Conservation (phyloP, 2,113 vertebrate genomes). For the Melanotaenia duboulayi region DNA sequence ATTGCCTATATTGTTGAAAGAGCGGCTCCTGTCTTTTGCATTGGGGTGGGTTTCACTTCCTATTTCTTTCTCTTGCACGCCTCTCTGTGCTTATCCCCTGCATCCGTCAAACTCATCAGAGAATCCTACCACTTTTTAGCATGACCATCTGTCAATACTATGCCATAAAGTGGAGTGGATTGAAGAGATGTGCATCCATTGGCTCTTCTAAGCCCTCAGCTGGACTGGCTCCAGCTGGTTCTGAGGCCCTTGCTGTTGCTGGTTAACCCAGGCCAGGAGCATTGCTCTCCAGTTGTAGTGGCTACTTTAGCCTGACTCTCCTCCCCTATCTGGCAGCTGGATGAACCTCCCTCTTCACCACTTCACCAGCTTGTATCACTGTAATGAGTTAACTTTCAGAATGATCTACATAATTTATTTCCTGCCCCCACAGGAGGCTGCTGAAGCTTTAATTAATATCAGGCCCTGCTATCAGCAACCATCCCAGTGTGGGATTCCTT, state of each 20-base stretch:
- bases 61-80: constrained; percentile 8
- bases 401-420: constrained; percentile 82
- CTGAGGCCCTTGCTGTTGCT: constrained; percentile 51
- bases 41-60: constrained; percentile 31
- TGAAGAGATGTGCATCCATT: constrained; percentile 57
- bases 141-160: constrained; percentile 80
- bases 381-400: constrained; percentile 81
- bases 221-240: constrained; percentile 73
- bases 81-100: constrained; percentile 35
- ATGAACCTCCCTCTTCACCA: constrained; percentile 62
- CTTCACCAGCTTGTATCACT: constrained; percentile 73
- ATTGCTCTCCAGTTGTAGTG: constrained; percentile 57
- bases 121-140: constrained; percentile 71
- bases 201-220: constrained; percentile 53
- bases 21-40: constrained; percentile 53
- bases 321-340: constrained; percentile 65
- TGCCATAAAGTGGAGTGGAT: constrained; percentile 75
- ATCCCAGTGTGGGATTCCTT: constrained; percentile 78
- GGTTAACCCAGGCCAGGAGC: constrained; percentile 65
- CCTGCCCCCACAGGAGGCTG: constrained; percentile 66
- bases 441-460: constrained; percentile 82
- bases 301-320: constrained; percentile 60
- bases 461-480: constrained; percentile 68
- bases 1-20: constrained; percentile 70
- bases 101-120: constrained; percentile 63